Evolutionary conservation across 2,797 vertebrate genomes (phyloP), one percentile per base, ranked within the genome.

Genomic region (Pogonophryne albipinna): DNA sequence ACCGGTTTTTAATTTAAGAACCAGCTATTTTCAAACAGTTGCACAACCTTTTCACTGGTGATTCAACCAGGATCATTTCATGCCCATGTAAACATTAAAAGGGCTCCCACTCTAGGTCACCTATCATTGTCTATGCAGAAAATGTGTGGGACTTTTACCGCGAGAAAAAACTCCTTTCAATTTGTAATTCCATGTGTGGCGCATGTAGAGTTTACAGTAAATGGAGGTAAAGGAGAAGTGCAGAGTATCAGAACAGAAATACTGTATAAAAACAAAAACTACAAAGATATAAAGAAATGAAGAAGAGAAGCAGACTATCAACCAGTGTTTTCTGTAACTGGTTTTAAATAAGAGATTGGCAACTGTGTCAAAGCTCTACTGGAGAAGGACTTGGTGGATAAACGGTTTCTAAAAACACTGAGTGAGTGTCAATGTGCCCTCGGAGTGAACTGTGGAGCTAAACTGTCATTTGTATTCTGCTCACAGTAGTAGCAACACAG

Each of bases 401-500:
- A 61, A 66, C 13, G 12, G 9, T 19, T 59, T 53, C 31, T 56
- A 50, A 60, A 67, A 70, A 68, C 12, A 20, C 34, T 9, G 34
- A 38, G 34, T 38, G 38, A 13, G 58, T 3, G 50, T 57, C 19
- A 17, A 13, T 14, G 52, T 71, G 71, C 19, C 80, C 74, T 76
- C 67, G 17, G 55, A 47, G 38, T 82, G 84, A 90, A 72, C 76
- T 27, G 49, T 16, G 42, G 45, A 60, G 71, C 27, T 34, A 42
- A 55, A 60, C 23, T 65, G 15, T 59, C 46, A 87, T 84, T 61
- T 79, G 70, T 71, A 74, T 85, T 85, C 80, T 51, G 81, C 65
- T 76, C 66, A 63, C 74, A 60, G 57, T 2, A 8, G 66, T 72
- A 55, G 78, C 71, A 45, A 56, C 1, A 60, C 27, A 4, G 15